Conservation (phyloP, 2,888 invertebrate genomes). For the Idaea biselata region DNA sequence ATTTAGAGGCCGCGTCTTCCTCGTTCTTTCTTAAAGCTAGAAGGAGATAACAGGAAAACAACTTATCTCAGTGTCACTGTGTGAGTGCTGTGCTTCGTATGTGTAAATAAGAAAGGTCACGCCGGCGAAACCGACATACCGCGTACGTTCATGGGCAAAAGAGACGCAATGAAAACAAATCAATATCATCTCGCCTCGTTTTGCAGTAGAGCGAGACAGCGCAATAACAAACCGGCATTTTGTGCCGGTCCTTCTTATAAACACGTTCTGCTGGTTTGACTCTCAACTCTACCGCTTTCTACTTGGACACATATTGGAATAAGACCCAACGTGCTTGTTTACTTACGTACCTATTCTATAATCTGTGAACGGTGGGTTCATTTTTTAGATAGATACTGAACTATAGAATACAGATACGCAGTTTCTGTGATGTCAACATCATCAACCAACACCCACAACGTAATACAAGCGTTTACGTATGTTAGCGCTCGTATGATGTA, state of each 20-base stretch:
- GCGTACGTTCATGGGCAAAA: slow-evolving; percentile 57
- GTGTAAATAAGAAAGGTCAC: slow-evolving; percentile 76
- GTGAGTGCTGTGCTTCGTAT: slow-evolving; percentile 38
- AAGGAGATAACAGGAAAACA: slow-evolving; percentile 77
- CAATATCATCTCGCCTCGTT: slow-evolving; percentile 72
- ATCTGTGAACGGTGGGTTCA: slow-evolving; percentile 34
- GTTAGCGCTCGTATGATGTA: background rate
- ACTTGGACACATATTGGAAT: slow-evolving; percentile 38
- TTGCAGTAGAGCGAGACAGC: slow-evolving; percentile 70
- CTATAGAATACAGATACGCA: slow-evolving; percentile 1
- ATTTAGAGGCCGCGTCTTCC: slow-evolving; percentile 50
- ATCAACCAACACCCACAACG: background rate
- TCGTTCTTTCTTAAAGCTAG: slow-evolving; percentile 58
- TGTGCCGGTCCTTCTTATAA: slow-evolving; percentile 57
- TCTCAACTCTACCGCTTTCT: slow-evolving; percentile 43
- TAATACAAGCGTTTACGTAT: background rate
- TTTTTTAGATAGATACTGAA: slow-evolving; percentile 6
- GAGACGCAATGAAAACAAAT: slow-evolving; percentile 81
- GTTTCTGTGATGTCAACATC: background rate
- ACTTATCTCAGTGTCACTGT: slow-evolving; percentile 56
- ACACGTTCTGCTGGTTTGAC: slow-evolving; percentile 29
- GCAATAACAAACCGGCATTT: slow-evolving; percentile 78
- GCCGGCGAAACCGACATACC: slow-evolving; percentile 57
- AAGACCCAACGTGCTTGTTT: slow-evolving; percentile 37
- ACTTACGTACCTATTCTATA: slow-evolving; percentile 28